phyloP scores from a whole-genome alignment of 2,797 vertebrate species.

The Peromyscus attwateri region DNA sequence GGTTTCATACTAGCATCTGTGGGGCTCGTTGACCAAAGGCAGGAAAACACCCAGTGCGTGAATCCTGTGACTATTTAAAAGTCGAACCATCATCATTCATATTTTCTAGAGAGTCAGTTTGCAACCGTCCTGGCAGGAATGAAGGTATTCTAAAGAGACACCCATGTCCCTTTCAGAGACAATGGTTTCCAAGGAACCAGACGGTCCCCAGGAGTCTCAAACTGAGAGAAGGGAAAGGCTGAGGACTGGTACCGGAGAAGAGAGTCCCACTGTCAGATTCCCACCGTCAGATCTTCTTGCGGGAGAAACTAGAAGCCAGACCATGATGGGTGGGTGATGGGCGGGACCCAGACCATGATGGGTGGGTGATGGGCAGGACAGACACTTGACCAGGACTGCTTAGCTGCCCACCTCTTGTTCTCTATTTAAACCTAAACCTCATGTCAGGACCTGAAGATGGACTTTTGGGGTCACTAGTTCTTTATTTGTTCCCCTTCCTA shows the following conservation, averaged over 20 bases:
- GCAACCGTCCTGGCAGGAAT: background rate
- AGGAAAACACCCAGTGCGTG: background rate
- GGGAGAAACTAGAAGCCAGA: background rate
- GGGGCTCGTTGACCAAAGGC: background rate
- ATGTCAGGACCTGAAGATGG: background rate
- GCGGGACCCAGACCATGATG: background rate
- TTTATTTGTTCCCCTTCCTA: background rate
- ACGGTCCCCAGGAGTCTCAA: background rate
- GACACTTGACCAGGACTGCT: background rate
- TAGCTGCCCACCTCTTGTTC: background rate
- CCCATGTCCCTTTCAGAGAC: too few relatives aligned
- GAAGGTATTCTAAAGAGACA: background rate
- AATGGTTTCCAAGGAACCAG: background rate
- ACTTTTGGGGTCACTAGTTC: background rate
- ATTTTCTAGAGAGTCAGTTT: constrained; percentile 2
- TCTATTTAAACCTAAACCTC: background rate
- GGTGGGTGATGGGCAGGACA: background rate
- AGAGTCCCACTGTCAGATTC: background rate
- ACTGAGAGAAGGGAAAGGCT: background rate
- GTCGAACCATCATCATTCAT: background rate
- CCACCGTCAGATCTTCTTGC: too few relatives aligned
- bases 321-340: background rate
- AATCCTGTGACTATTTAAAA: background rate
- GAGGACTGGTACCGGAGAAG: too few relatives aligned
- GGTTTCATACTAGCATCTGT: background rate